Base-by-base conservation (phyloP, 2,888 invertebrate species). In the Pomacea canaliculata region DNA sequence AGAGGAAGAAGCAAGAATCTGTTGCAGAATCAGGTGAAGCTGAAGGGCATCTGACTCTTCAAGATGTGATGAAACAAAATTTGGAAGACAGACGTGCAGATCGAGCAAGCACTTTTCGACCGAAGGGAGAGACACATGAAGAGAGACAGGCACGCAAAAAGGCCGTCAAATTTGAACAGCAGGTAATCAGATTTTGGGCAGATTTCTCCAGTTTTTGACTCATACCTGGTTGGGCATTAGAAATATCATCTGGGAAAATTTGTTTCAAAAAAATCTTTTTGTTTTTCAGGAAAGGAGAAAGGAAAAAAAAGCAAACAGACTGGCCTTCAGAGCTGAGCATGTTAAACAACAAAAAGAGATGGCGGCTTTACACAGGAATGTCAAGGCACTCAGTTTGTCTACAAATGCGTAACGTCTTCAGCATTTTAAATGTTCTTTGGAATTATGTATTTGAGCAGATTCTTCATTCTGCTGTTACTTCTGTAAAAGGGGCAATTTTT, bases 271-370 rank as follows among this genome's bases (percentile, higher is more conserved):
- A 18, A 4, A 13, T 72, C 10, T 78, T 48, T 69, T 59, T 69
- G 60, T 79, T 65, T 83, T 84, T 62, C 82, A 89, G 89, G 86
- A 86, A 63, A 82, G 91, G 80, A 83, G 90, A 76, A 81, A 83
- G 65, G 89, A 90, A 71, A 91, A 91, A 84, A 90, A 91, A 80
- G 77, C 81, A 16, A 90, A 86, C 73, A 88, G 87, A 77, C 71
- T 82, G 19, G 89, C 89, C 37, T 90, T 90, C 78, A 85, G 85
- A 73, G 79, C 81, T 63, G 90, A 90, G 74, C 84, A 86, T 75
- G 80, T 84, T n/a, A 74, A 85, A 76, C 87, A 88, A 79, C 84
- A 84, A 65, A 88, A 85, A 74, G 88, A 90, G 27, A 51, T 71
- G n/a, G 74, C 76, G 27, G 78, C 78, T 19, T 48, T 76, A 37